Base-by-base conservation (phyloP, 2,797 vertebrate species). In the Cynopterus sphinx region DNA sequence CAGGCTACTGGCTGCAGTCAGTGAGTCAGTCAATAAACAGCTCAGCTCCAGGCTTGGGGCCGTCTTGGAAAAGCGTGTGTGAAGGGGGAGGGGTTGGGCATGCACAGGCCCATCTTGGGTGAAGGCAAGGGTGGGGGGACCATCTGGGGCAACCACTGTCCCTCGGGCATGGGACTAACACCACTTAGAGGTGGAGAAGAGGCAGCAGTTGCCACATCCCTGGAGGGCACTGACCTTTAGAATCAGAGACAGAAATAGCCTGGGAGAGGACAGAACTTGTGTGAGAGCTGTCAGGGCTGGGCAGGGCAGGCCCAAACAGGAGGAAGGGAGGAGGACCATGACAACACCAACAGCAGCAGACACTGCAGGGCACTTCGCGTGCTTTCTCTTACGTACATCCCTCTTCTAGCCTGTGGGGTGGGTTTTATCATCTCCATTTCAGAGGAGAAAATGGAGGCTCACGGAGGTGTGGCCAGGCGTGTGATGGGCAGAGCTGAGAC, bases 201-300 rank as follows among this genome's bases (percentile, higher is more conserved):
- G 83, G 89, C 70, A 78, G 79, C 85, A 88, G 95, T 88, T 96
- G 95, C 77, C 39, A 41, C 28, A 53, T 65, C 84, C 82, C 31
- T 0, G 92, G 77, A 88, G 91, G 84, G 67, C 88, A 41, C 4
- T 97, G 94, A 96, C 97, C 96, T 97, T 97, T 93, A 97, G 93
- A 95, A 39, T 15, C 33, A 19, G 55, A 88, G 94, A 96, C 96
- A 96, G 96, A 97, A 96, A 97, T 97, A 97, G 96, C 91, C 39
- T 0, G 1, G n/a, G 41, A 74, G 84, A 68, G 24, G 59, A 63
- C 73, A 70, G 63, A 61, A 73, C 73, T 46, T 68, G 9, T n/a
- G 88, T 65, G 79, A 85, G 75, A 90, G 85, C 33, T 5, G 65
- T 43, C 67, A 84, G 19, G 91, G 81, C 83, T 0, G 11, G 53